Percentiles rank a stretch among this genome's conserved stretches.
Evolutionary conservation across 1,140 invertebrate species (phyloP).

Genomic region (Acarapis woodi): DNA sequence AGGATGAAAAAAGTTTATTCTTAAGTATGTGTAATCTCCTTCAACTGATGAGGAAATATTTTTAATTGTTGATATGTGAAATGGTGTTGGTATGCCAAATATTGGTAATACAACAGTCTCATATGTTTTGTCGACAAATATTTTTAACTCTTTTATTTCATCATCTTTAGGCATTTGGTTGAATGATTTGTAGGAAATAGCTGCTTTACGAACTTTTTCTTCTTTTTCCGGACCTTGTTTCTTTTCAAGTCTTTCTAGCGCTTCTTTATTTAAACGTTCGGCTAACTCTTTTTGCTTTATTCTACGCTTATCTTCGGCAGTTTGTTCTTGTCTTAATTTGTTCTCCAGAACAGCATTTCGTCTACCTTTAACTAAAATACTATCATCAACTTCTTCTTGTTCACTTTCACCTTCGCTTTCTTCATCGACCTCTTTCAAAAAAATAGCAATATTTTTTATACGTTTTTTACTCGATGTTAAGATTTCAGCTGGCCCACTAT

Average conservation of each 20-base stretch:
- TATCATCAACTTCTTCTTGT: constrained; percentile 34
- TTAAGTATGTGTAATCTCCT: constrained; percentile 92
- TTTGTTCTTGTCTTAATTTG: constrained; percentile 75
- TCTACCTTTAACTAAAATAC: constrained; percentile 45
- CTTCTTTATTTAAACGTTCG: constrained; percentile 61
- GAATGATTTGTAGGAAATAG: constrained; percentile 71
- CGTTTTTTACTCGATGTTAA: constrained; percentile 71
- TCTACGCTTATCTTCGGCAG: constrained; percentile 84
- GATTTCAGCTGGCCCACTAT: constrained; percentile 46
- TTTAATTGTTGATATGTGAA: constrained; percentile 96
- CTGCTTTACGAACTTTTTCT: constrained; percentile 66
- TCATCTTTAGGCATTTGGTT: constrained; percentile 71
- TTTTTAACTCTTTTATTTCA: constrained; percentile 72
- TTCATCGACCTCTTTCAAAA: constrained; percentile 46
- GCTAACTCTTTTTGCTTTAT: constrained; percentile 87
- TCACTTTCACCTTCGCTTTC: constrained; percentile 33
- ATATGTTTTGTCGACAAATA: constrained; percentile 89
- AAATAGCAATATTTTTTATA: constrained; percentile 83
- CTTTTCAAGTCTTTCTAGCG: constrained; percentile 60
- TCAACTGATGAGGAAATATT: constrained; percentile 94
- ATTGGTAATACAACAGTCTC: constrained; percentile 90
- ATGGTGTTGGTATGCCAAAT: constrained; percentile 80
- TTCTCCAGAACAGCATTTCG: constrained; percentile 78
- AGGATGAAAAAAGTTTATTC: constrained; percentile 96
- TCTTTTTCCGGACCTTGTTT: constrained; percentile 41